phyloP scores from a whole-genome alignment of 2,113 vertebrate genomes.

The Pluvianellus socialis region DNA sequence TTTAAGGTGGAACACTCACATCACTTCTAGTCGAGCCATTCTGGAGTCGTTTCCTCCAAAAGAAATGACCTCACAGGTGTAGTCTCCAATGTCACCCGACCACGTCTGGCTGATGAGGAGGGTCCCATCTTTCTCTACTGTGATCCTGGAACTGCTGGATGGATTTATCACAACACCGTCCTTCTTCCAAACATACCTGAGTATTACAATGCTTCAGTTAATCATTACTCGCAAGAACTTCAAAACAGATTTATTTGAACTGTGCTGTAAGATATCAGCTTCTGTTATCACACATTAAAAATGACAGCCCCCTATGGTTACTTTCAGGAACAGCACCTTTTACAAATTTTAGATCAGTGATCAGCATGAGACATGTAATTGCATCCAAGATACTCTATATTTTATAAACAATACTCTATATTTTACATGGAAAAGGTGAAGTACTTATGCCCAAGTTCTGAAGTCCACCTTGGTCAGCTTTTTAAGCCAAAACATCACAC shows the following conservation, averaged over 20 bases:
- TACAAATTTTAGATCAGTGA: background rate
- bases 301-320: background rate
- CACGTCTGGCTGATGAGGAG: conserved; percentile 94
- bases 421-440: background rate
- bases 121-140: conserved; percentile 81
- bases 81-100: conserved; percentile 97
- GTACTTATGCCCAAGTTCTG: background rate
- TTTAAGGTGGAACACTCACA: conserved; percentile 79
- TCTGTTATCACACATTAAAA: background rate
- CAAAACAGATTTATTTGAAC: background rate
- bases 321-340: background rate
- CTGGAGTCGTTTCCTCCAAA: conserved; percentile 88
- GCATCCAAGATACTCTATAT: background rate
- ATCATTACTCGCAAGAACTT: background rate
- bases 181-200: conserved; percentile 91
- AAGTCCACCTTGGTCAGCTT: background rate
- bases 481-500: background rate
- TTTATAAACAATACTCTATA: background rate
- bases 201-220: conserved; percentile 1
- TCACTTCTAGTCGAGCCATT: conserved; percentile 90
- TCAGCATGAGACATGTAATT: background rate
- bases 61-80: conserved; percentile 88
- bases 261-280: background rate
- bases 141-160: conserved; percentile 82
- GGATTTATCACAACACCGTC: conserved; percentile 75